phyloP scores from a whole-genome alignment of 2,888 invertebrate species.

The Ormia ochracea region DNA sequence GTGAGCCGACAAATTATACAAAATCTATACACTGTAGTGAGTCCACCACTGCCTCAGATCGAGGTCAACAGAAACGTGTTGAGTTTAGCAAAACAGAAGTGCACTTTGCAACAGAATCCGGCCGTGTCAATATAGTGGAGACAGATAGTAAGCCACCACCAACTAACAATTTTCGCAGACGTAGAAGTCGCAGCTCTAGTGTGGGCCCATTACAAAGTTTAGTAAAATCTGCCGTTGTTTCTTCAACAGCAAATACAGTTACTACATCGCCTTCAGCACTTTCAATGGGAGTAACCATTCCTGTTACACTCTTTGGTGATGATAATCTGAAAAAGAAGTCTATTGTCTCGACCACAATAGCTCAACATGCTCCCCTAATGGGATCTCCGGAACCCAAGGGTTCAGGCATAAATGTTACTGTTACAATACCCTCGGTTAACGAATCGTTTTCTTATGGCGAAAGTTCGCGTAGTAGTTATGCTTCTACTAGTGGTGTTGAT shows the following conservation, averaged over 20 bases:
- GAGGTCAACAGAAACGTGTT: constrained; percentile 81
- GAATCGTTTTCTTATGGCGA: constrained; percentile 62
- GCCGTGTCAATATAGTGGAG: constrained; percentile 90
- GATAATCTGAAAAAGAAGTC: constrained; percentile 67
- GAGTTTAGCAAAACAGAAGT: constrained; percentile 93
- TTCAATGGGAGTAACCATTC: constrained; percentile 70
- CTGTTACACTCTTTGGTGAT: constrained; percentile 84
- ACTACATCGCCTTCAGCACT: constrained; percentile 13
- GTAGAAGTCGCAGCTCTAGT: constrained; percentile 81
- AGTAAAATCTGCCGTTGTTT: constrained; percentile 72
- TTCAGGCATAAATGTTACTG: constrained; percentile 58
- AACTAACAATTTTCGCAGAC: constrained; percentile 86
- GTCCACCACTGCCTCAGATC: constrained; percentile 24
- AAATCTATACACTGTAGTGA: constrained; percentile 32
- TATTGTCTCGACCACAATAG: constrained; percentile 67
- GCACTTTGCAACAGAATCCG: constrained; percentile 90
- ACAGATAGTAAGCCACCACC: constrained; percentile 92
- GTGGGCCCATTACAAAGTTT: constrained; percentile 73
- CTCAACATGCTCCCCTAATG: constrained; percentile 69
- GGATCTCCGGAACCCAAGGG: constrained; percentile 64
- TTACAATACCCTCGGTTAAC: constrained; percentile 70
- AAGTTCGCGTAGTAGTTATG: constrained; percentile 69
- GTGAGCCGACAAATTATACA: constrained; percentile 24
- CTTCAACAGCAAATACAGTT: constrained; percentile 47
- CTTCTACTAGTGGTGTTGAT: constrained; percentile 72